A percentile compares a stretch with the other conserved stretches of the same genome.
phyloP scores from a whole-genome alignment of 2,888 invertebrate species.

The Adineta ricciae region DNA sequence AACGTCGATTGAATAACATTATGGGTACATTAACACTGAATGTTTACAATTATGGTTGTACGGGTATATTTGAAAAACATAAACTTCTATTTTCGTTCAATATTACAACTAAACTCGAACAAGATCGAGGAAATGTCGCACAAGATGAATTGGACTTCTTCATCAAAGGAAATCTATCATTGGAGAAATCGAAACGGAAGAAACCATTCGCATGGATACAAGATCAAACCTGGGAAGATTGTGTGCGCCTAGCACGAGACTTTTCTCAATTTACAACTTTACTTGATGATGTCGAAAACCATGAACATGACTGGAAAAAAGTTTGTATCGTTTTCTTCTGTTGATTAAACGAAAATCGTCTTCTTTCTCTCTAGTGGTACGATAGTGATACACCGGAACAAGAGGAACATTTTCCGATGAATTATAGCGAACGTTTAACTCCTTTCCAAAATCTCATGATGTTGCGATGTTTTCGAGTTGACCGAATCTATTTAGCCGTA shows the following conservation, averaged over 20 bases:
- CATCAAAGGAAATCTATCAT: conserved; percentile 62
- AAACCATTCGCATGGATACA: conserved; percentile 68
- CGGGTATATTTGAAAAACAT: conserved; percentile 77
- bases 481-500: conserved; percentile 72
- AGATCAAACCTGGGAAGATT: conserved; percentile 70
- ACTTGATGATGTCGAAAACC: conserved; percentile 58
- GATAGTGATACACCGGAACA: conserved; percentile 73
- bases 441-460: conserved; percentile 67
- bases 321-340: conserved; percentile 53
- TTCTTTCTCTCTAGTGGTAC: conserved; percentile 60
- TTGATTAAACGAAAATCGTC: too few relatives aligned
- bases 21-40: conserved; percentile 73
- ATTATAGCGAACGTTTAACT: conserved; percentile 59
- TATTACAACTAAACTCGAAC: conserved; percentile 72
- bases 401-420: conserved; percentile 58
- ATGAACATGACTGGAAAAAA: conserved; percentile 59
- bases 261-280: conserved; percentile 62
- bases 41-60: conserved; percentile 80
- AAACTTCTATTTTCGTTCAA: conserved; percentile 80
- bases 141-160: conserved; percentile 76
- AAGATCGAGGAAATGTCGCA: conserved; percentile 58
- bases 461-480: conserved; percentile 75
- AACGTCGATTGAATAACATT: conserved; percentile 67
- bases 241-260: conserved; percentile 62
- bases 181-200: conserved; percentile 62